Evolutionary conservation across 2,113 vertebrate species (phyloP).

Genomic region (Pteropus alecto): DNA sequence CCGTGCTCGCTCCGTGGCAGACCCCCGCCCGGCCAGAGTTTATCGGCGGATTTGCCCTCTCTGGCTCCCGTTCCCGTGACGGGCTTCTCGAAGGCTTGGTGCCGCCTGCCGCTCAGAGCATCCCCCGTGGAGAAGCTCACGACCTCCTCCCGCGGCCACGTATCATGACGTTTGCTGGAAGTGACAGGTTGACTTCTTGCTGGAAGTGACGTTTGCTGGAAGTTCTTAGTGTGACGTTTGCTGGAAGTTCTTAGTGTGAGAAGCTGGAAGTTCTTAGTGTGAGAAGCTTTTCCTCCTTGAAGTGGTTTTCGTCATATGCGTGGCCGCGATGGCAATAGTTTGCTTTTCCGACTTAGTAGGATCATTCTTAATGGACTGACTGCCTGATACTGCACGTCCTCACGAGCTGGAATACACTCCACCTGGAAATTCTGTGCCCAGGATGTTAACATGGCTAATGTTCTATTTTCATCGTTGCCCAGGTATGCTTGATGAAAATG

Average conservation of each 20-base stretch:
- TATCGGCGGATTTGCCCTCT: too few relatives aligned
- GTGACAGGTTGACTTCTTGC: too few relatives aligned
- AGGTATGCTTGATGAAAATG: neutral
- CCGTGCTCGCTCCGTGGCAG: too few relatives aligned
- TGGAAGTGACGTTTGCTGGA: too few relatives aligned
- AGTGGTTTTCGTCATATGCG: neutral
- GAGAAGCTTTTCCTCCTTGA: neutral
- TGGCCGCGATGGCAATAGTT: neutral
- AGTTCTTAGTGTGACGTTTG: too few relatives aligned
- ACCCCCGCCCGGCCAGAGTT: neutral
- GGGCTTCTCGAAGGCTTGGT: too few relatives aligned
- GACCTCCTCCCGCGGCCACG: neutral
- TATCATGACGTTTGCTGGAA: too few relatives aligned
- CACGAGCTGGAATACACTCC: neutral
- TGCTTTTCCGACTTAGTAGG: fast-evolving
- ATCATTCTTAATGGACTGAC: too few relatives aligned
- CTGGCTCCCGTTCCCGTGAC: too few relatives aligned
- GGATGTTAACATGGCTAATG: neutral
- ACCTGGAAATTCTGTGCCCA: neutral
- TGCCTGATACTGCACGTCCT: neutral
- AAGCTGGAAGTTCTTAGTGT: too few relatives aligned
- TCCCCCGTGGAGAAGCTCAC: neutral
- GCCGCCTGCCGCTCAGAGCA: neutral
- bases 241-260: neutral
- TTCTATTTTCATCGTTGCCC: neutral